phyloP scores from a whole-genome alignment of 2,113 vertebrate species.

The Cebidichthys violaceus region DNA sequence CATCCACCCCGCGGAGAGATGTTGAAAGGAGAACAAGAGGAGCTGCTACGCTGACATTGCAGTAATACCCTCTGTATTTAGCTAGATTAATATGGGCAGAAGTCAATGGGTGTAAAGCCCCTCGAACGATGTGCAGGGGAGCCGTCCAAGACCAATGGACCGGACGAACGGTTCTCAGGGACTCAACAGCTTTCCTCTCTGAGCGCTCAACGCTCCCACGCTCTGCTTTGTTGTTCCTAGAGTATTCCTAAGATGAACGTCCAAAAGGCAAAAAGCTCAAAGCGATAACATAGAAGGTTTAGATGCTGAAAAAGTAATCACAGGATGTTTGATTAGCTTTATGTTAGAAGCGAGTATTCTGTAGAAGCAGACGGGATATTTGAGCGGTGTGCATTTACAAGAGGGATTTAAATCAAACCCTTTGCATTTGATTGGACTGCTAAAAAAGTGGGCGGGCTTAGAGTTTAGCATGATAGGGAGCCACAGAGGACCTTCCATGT shows the following conservation, averaged over 20 bases:
- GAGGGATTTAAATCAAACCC: not conserved
- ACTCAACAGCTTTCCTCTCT: conserved; percentile 34
- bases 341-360: not conserved
- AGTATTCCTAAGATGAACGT: conserved; percentile 21
- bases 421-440: not conserved
- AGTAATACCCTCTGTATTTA: conserved; percentile 59
- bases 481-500: not conserved
- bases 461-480: not conserved
- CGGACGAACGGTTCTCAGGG: conserved; percentile 48
- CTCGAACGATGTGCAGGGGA: conserved; percentile 43
- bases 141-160: conserved; percentile 38
- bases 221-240: conserved; percentile 45
- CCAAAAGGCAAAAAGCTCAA: conserved; percentile 22
- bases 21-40: conserved; percentile 68
- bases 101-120: conserved; percentile 68
- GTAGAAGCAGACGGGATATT: not conserved
- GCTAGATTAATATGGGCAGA: conserved; percentile 68
- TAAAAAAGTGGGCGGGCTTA: not conserved
- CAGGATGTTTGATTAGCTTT: conserved; percentile 52
- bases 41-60: conserved; percentile 65
- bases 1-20: conserved; percentile 66
- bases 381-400: not conserved
- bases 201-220: conserved; percentile 46
- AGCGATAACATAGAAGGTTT: conserved; percentile 39
- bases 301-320: conserved; percentile 27